Base-by-base conservation (phyloP, 2,797 vertebrate species). In the Muscicapa comitata region DNA sequence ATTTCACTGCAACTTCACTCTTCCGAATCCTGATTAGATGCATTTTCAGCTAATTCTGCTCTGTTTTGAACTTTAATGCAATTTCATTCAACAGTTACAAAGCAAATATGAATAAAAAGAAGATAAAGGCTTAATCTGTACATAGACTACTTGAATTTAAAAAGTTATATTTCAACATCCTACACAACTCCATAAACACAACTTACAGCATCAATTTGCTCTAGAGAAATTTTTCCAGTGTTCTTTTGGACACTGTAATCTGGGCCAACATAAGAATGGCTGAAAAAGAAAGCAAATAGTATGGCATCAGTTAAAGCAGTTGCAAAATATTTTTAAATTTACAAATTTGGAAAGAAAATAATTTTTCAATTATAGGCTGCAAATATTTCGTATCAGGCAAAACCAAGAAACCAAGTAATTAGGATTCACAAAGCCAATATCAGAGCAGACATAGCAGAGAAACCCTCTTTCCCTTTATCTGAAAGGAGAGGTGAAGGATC, bases 171-270 rank as follows among this genome's bases (percentile, higher is more conserved):
- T 78, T 54, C 26, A 42, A 59, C 9, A 57, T 24, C 37, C 6
- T 86, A 7, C 16, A 10, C 11, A 79, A 42, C 10, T 33, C 50
- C 59, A 59, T 24, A 77, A 80, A 66, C 25, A 68, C 7, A 86
- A 98, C 99, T 99, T 98, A 99, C 99, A 72, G 97, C 85, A 98
- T 99, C 99, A 4, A 99, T 99, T 93, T 99, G 99, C 38, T 99
- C 99, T 95, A 99, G 97, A 71, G 99, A 99, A 97, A 99, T 98
- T 97, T 99, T 99, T 57, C 99, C 99, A 29, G 98, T 93, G 82
- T 98, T 99, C 96, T 98, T 99, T 95, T 99, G 99, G 76, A 96
- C 73, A 38, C 98, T 99, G 96, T 99, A 99, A 97, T 99, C 99
- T 96, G 99, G 99, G 58, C 99, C 99, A 95, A 99, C 95, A 2